Evolutionary conservation across 2,797 vertebrate species (phyloP), one percentile per base, ranked within the genome.

Genomic region (Lacerta viridis): DNA sequence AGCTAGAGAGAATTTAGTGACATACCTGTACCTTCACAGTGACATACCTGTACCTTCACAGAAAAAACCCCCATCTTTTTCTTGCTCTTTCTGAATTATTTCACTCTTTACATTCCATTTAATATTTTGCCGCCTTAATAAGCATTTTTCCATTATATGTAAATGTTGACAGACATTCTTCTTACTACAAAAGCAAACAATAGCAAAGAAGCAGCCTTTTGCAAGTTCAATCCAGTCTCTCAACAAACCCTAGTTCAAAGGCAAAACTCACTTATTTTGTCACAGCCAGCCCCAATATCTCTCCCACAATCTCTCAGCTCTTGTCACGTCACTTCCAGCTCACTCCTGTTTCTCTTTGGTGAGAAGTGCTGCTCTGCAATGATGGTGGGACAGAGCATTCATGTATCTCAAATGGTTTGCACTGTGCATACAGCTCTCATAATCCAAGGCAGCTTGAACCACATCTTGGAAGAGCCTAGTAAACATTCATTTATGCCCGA

Each of bases 171-270:
- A 50, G 61, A 64, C 61, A 59, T 69, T 69, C 29, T 29, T 46
- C 18, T 71, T 7, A 82, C 41, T 29, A 6, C 29, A 11, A 29
- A 8, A 36, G 27, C 39, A 69, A n/a, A 18, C 39, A 46, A 8
- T n/a, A 36, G 27, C 13, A 68, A 27, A 41, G 33, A 41, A 81
- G 9, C 36, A 66, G 4, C 36, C 11, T 66, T 81, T 59, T 41
- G 36, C 80, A 41, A 43, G 36, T 64, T 82, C 80, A 81, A 80
- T 10, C 17, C n/a, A 68, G 64, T 83, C 41, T 83, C 17, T 83
- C 27, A 69, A 39, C 1, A 69, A 69, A 69, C 41, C 81, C 29
- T 23, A 68, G 80, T 46, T 83, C n/a, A 33, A 17, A 81, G 61
- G 41, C 59, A 66, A 23, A 82, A 64, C 23, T 27, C 5, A 17